Conservation (phyloP, 1,140 invertebrate species). For the Oryctes rhinoceros region DNA sequence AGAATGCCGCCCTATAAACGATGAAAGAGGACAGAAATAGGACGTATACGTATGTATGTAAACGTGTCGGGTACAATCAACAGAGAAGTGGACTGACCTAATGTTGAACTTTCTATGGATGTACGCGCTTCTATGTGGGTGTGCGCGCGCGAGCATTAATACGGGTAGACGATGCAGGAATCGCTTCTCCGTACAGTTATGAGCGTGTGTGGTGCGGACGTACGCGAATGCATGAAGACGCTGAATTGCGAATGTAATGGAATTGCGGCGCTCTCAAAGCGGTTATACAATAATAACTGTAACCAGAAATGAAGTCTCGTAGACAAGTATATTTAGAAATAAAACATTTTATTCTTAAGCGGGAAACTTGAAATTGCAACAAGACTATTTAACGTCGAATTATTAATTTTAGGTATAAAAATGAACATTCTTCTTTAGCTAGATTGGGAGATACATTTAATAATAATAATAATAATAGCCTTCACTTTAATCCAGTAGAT, state of each 20-base stretch:
- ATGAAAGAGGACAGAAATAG: background rate
- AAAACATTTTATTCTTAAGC: too few species aligned
- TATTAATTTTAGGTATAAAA: too few species aligned
- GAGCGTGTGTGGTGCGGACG: background rate
- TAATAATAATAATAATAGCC: too few species aligned
- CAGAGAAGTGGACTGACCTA: conserved; percentile 10
- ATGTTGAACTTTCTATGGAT: background rate
- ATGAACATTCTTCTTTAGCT: too few species aligned
- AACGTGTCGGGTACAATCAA: background rate
- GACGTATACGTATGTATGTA: background rate
- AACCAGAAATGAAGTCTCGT: too few species aligned
- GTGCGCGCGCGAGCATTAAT: too few species aligned
- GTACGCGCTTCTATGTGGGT: background rate
- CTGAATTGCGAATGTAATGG: background rate
- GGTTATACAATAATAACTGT: too few species aligned
- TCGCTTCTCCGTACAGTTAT: background rate
- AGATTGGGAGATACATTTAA: too few species aligned
- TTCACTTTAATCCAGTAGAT: too few species aligned
- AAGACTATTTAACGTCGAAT: too few species aligned
- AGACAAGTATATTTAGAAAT: too few species aligned
- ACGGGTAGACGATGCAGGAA: background rate
- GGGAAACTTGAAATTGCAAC: too few species aligned
- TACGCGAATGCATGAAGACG: background rate
- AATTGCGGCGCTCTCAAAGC: background rate
- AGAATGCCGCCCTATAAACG: background rate